phyloP scores from a whole-genome alignment of 2,797 vertebrate species.

The Ceryle rudis region DNA sequence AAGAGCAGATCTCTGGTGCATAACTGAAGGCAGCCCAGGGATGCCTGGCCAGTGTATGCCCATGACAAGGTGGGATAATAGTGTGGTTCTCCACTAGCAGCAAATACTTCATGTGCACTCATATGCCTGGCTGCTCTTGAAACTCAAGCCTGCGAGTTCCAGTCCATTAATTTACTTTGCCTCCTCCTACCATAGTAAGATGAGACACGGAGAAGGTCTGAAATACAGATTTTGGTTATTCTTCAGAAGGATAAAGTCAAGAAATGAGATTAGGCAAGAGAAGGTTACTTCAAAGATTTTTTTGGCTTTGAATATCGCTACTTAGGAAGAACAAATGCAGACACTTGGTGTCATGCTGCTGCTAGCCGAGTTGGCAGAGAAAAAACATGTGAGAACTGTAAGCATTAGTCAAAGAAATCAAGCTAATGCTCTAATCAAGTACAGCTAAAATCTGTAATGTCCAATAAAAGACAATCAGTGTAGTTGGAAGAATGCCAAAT shows the following conservation, averaged over 20 bases:
- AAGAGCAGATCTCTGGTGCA: not conserved
- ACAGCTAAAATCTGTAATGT: not conserved
- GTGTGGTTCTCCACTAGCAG: not conserved
- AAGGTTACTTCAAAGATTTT: not conserved
- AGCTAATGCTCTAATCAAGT: conserved; percentile 34
- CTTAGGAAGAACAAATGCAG: conserved; percentile 1
- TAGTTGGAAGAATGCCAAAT: not conserved
- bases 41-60: not conserved
- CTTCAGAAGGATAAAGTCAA: not conserved
- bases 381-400: not conserved
- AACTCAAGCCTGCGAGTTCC: not conserved
- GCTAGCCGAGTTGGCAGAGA: not conserved
- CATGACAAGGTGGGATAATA: not conserved
- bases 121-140: not conserved
- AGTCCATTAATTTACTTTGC: not conserved
- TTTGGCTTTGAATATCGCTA: not conserved
- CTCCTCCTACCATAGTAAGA: not conserved
- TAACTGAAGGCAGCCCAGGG: not conserved
- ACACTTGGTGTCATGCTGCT: not conserved
- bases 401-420: not conserved
- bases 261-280: not conserved
- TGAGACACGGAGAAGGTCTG: not conserved
- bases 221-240: not conserved
- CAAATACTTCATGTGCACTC: not conserved
- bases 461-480: conserved; percentile 8